Conservation (phyloP, 2,797 vertebrate species). For the Sarcophilus harrisii region DNA sequence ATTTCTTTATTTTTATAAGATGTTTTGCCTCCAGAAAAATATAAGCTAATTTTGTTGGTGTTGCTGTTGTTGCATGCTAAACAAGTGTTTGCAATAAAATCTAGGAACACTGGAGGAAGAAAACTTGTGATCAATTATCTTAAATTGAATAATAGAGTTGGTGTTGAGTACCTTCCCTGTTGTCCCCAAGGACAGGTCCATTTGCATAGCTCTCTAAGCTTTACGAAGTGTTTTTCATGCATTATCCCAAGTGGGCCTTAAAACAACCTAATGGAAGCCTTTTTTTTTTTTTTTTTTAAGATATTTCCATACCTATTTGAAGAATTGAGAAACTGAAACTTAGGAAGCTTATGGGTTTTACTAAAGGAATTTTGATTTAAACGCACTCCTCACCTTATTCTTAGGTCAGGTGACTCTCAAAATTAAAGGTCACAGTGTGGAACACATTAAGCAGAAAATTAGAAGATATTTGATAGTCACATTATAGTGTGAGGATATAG, state of each 20-base stretch:
- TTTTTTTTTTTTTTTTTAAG: too few species aligned
- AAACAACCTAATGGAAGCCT: not conserved
- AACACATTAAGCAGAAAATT: not conserved
- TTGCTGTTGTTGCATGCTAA: not conserved
- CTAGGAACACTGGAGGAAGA: not conserved
- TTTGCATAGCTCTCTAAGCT: not conserved
- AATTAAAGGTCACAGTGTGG: not conserved
- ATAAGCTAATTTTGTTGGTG: not conserved
- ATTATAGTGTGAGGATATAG: not conserved
- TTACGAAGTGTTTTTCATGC: too few species aligned
- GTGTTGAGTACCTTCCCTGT: not conserved
- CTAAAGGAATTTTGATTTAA: not conserved
- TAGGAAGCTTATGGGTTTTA: not conserved
- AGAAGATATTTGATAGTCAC: not conserved
- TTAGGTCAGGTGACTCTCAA: not conserved
- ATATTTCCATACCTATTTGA: not conserved
- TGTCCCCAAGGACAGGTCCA: not conserved
- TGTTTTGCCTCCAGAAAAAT: not conserved
- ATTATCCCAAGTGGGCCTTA: not conserved
- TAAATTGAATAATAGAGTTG: not conserved
- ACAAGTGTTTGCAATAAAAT: not conserved
- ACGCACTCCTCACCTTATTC: not conserved
- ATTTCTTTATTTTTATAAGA: not conserved
- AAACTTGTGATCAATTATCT: not conserved
- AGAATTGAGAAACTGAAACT: not conserved